A percentile compares a stretch with the other conserved stretches of the same genome.
These are phyloP conservation scores for Apolygus lucorum DNA, from an alignment of 1,140 invertebrate genomes.

Conservation along the genomic window DNA sequence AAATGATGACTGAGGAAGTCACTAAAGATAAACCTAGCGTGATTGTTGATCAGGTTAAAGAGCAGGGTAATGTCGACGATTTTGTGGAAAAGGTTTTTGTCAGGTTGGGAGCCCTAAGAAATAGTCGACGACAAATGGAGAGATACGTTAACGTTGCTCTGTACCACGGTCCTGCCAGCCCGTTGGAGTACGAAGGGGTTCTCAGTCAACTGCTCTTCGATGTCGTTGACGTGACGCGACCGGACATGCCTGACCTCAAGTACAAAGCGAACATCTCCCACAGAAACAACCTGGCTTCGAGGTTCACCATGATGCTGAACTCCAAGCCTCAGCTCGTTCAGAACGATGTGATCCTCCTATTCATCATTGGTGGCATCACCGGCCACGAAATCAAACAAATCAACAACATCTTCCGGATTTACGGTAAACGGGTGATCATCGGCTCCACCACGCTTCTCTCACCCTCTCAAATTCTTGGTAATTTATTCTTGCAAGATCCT, in stretches of 20 bases:
- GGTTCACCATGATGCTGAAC: slow-evolving; percentile 25
- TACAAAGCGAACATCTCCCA: slow-evolving; percentile 22
- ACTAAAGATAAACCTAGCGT: not conserved
- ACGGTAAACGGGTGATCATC: slow-evolving; percentile 22
- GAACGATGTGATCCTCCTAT: slow-evolving; percentile 30
- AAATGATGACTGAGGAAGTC: not conserved
- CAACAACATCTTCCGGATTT: slow-evolving; percentile 18
- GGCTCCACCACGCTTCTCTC: slow-evolving; percentile 23
- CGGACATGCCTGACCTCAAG: slow-evolving; percentile 26
- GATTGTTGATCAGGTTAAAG: not conserved
- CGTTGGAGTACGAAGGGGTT: slow-evolving; percentile 16
- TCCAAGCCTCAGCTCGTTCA: slow-evolving; percentile 29
- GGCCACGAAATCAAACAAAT: slow-evolving; percentile 30
- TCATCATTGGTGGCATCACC: slow-evolving; percentile 31
- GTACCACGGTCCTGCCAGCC: not conserved
- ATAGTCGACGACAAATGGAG: slow-evolving; percentile 19
- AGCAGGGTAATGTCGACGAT: not conserved
- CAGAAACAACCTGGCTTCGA: slow-evolving; percentile 25
- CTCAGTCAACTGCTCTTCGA: slow-evolving; percentile 26
- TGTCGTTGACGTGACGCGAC: slow-evolving; percentile 22
- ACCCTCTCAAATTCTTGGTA: slow-evolving; percentile 16
- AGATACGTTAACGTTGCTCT: slow-evolving; percentile 23
- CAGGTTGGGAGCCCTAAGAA: slow-evolving; percentile 24
- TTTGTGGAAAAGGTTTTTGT: slow-evolving; percentile 22
- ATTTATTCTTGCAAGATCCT: slow-evolving; percentile 20